Percentiles rank a stretch among this genome's conserved stretches.
phyloP scores from a whole-genome alignment of 2,888 invertebrate genomes.

The Crepidodera aurea region DNA sequence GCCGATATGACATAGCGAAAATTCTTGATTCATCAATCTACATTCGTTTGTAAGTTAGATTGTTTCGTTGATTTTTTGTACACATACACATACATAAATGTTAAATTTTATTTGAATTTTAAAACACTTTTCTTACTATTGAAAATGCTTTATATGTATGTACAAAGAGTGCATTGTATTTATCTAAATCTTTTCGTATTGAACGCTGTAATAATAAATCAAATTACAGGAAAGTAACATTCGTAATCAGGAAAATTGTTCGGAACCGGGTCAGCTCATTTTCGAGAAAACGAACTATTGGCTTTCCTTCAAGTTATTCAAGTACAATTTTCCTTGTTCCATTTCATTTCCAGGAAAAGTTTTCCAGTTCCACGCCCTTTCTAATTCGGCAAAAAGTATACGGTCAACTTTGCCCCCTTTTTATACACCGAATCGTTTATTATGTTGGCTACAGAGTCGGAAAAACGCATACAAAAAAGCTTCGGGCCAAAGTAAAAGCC shows the following conservation, averaged over 20 bases:
- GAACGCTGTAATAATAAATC: too few relatives aligned
- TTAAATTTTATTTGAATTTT: too few relatives aligned
- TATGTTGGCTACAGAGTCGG: slow-evolving; percentile 34
- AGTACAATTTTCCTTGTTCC: slow-evolving; percentile 27
- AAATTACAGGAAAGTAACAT: too few relatives aligned
- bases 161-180: too few relatives aligned
- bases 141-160: too few relatives aligned
- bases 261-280: slow-evolving; percentile 6
- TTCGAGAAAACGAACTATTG: not conserved
- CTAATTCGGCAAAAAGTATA: slow-evolving; percentile 37
- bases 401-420: slow-evolving; percentile 35
- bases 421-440: slow-evolving; percentile 36
- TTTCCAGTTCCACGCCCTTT: slow-evolving; percentile 31
- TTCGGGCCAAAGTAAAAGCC: slow-evolving; percentile 30
- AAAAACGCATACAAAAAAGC: slow-evolving; percentile 39
- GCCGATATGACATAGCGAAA: too few relatives aligned
- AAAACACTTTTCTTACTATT: too few relatives aligned
- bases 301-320: slow-evolving; percentile 17
- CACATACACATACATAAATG: too few relatives aligned
- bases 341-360: slow-evolving; percentile 34
- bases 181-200: too few relatives aligned
- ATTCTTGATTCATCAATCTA: too few relatives aligned
- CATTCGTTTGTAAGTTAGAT: too few relatives aligned
- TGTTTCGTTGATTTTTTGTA: too few relatives aligned
- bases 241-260: slow-evolving; percentile 12